Evolutionary conservation across 1,140 invertebrate genomes (phyloP).

Genomic region (Ladona fulva): DNA sequence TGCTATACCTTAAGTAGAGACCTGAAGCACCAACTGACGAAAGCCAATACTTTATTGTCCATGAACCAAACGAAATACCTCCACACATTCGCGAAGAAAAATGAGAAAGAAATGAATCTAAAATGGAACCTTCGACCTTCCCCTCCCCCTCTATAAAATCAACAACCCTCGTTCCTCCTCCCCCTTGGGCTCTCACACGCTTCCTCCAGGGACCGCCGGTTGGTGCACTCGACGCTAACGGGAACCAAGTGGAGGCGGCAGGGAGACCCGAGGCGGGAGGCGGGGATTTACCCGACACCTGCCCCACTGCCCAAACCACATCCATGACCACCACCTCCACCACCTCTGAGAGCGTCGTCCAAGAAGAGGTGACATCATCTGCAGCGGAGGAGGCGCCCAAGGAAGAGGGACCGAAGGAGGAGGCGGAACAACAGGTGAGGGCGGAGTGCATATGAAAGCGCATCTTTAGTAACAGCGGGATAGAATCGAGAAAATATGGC

Average conservation of each 20-base stretch:
- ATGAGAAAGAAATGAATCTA: no score
- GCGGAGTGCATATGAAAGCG: no score
- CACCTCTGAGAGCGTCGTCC: background rate
- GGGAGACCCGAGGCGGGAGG: background rate
- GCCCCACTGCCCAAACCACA: background rate
- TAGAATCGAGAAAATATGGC: no score
- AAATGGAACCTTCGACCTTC: background rate
- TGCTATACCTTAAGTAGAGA: no score
- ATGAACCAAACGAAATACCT: no score
- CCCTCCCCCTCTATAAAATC: background rate
- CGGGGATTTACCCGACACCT: background rate
- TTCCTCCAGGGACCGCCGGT: background rate
- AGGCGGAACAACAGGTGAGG: background rate
- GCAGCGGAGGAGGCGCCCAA: background rate
- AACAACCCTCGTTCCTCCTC: background rate
- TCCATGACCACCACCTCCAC: background rate
- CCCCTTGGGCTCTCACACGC: background rate
- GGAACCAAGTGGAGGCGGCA: background rate
- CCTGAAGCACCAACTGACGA: no score
- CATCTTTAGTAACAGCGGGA: no score
- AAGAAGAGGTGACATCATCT: background rate
- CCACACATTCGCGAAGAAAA: no score
- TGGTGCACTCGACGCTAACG: background rate
- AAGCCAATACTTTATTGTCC: no score
- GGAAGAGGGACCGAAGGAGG: background rate